A percentile compares a stretch with the other conserved stretches of the same genome.
Conservation (phyloP, 2,113 vertebrate genomes). For the Lophochroa leadbeateri region DNA sequence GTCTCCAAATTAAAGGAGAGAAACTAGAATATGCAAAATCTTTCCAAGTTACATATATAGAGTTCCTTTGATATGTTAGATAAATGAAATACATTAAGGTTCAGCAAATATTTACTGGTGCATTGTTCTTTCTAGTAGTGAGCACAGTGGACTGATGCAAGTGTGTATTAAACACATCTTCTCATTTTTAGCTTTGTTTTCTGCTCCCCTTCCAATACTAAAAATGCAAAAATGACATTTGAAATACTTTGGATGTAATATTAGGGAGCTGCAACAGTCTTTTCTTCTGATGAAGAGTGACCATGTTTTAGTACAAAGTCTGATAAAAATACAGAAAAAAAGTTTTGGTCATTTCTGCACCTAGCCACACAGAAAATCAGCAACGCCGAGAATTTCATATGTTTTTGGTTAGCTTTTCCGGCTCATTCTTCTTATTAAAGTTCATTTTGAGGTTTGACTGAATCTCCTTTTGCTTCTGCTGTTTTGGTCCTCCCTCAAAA, state of each 20-base stretch:
- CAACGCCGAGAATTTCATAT: neutral
- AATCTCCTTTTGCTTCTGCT: neutral
- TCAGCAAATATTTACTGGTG: neutral
- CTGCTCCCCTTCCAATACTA: neutral
- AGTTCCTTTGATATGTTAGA: neutral
- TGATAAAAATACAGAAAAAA: neutral
- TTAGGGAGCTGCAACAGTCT: neutral
- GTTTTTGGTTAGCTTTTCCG: slow-evolving; percentile 11
- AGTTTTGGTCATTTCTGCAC: neutral
- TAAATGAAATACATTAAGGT: neutral
- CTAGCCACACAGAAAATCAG: neutral
- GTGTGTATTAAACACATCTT: neutral
- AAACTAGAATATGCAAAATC: neutral
- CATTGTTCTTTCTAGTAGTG: neutral
- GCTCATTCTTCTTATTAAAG: neutral
- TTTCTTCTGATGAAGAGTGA: neutral
- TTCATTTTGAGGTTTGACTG: slow-evolving; percentile 20
- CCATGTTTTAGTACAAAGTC: neutral
- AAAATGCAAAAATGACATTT: neutral
- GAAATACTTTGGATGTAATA: neutral
- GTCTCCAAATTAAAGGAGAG: neutral
- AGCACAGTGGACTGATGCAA: neutral
- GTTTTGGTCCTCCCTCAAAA: neutral
- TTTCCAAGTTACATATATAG: too few relatives aligned
- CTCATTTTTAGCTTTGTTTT: neutral